phyloP scores from a whole-genome alignment of 1,140 invertebrate genomes.

The Saccostrea echinata region DNA sequence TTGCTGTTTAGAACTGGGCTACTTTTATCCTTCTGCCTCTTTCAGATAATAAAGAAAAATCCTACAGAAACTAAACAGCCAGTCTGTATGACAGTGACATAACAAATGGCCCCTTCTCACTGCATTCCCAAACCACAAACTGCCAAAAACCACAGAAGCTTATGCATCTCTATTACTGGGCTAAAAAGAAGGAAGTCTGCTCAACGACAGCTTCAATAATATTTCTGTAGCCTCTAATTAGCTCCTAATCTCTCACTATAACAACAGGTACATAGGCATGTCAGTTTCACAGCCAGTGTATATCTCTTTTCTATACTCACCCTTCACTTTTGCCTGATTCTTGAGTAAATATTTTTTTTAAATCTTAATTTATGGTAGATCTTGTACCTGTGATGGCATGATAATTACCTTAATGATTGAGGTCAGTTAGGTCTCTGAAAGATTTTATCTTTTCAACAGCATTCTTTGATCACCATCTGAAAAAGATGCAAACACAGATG shows the following conservation, averaged over 20 bases:
- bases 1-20: too few species aligned
- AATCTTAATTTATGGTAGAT: background rate
- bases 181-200: background rate
- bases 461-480: conserved; percentile 28
- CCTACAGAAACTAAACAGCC: background rate
- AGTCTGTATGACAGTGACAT: background rate
- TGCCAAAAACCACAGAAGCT: background rate
- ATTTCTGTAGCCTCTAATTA: conserved; percentile 14
- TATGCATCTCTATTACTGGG: background rate
- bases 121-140: background rate
- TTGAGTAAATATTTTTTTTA: conserved; percentile 22
- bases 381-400: background rate
- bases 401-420: background rate
- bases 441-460: background rate
- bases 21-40: too few species aligned
- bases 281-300: background rate
- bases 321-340: background rate
- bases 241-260: conserved; percentile 3
- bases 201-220: conserved; percentile 18
- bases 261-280: conserved; percentile 1
- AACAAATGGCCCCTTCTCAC: background rate
- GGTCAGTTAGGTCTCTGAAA: background rate
- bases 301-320: background rate
- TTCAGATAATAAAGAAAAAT: background rate
- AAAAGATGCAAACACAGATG: conserved; percentile 3